Percentiles rank a stretch among this genome's conserved stretches.
These are phyloP conservation scores for Neosilurus hyrtlii DNA, from an alignment of 2,797 vertebrate genomes.

Conservation along the genomic window DNA sequence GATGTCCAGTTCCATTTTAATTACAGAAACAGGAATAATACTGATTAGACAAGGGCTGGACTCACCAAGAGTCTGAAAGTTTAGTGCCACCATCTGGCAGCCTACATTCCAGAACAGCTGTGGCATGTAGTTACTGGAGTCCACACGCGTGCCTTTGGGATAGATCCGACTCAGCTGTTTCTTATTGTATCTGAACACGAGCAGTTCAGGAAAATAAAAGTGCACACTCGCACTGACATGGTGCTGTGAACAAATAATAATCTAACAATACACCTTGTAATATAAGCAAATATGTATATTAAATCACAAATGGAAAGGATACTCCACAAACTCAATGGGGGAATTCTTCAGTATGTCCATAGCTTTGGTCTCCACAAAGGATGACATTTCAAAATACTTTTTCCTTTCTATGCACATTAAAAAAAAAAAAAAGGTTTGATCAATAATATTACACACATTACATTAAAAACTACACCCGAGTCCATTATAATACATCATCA, in stretches of 20 bases:
- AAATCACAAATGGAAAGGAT: conserved; percentile 68
- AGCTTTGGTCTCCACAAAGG: conserved; percentile 90
- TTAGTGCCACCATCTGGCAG: conserved; percentile 89
- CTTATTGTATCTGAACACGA: conserved; percentile 85
- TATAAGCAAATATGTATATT: background rate
- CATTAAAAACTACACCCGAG: background rate
- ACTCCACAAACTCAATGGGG: conserved; percentile 89
- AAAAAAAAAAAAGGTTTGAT: background rate
- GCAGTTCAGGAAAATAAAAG: conserved; percentile 60
- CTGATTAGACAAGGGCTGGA: background rate
- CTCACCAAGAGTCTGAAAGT: conserved; percentile 89
- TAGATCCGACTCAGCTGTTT: conserved; percentile 91
- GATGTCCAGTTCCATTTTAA: background rate
- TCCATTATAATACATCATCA: background rate
- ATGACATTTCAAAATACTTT: conserved; percentile 89
- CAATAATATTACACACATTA: background rate
- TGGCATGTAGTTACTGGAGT: conserved; percentile 93
- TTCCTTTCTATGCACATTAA: conserved; percentile 72
- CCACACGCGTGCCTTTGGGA: conserved; percentile 91
- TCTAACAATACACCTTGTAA: background rate
- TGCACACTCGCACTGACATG: background rate
- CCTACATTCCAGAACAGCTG: conserved; percentile 92
- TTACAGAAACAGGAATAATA: background rate
- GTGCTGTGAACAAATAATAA: background rate
- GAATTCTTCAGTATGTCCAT: conserved; percentile 84